Percentiles rank a stretch among this genome's conserved stretches.
Evolutionary conservation across 2,888 invertebrate genomes (phyloP).

Genomic region (Junonia oenone): DNA sequence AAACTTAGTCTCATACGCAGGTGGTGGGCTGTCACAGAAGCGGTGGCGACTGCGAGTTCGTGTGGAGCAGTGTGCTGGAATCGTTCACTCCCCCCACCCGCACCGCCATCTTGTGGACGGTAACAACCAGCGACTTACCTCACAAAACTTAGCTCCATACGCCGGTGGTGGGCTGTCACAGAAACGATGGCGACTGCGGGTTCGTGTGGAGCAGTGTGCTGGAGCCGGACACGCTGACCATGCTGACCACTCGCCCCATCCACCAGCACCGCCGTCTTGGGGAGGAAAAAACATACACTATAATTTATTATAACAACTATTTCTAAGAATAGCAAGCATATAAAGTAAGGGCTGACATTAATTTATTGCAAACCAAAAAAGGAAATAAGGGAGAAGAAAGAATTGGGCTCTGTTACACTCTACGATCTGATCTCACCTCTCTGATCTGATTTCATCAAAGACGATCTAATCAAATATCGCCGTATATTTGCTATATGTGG

Average conservation of each 20-base stretch:
- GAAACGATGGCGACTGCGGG: conserved; percentile 89
- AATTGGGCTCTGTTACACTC: no score
- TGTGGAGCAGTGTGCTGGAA: no score
- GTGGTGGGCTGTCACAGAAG: conserved; percentile 92
- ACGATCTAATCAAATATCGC: no score
- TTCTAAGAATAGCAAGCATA: no score
- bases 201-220: conserved; percentile 71
- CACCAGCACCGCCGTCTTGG: conserved; percentile 86
- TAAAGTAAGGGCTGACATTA: no score
- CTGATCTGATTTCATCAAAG: no score
- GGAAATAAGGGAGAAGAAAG: no score
- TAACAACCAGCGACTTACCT: no score
- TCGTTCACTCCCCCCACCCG: conserved; percentile 88
- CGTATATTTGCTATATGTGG: no score
- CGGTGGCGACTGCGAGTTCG: conserved; percentile 88
- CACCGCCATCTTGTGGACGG: conserved; percentile 84
- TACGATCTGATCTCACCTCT: no score
- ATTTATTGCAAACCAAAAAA: no score
- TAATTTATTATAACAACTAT: conserved; percentile 21
- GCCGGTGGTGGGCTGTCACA: conserved; percentile 93
- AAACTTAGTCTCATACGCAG: conserved; percentile 92
- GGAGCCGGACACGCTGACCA: conserved; percentile 94
- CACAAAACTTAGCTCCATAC: conserved; percentile 93
- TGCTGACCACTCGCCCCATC: conserved; percentile 88
- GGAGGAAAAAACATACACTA: background rate